phyloP scores from a whole-genome alignment of 2,888 invertebrate species.

The Lucinisca nassula region DNA sequence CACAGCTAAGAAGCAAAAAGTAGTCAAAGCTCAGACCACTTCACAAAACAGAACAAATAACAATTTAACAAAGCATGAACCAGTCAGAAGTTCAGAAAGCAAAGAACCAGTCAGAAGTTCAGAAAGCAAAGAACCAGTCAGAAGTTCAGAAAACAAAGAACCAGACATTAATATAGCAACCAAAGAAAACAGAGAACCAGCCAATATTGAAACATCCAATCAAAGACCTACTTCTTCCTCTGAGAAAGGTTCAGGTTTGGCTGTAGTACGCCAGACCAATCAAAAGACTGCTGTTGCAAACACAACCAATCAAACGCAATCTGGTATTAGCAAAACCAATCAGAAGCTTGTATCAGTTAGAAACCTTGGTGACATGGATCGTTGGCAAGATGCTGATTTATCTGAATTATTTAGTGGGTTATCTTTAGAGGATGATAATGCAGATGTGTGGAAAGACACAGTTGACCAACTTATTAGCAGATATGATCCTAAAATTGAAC shows the following conservation, averaged over 20 bases:
- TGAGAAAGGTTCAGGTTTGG: too few relatives aligned
- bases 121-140: neutral
- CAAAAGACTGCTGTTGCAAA: too few relatives aligned
- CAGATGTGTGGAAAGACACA: constrained; percentile 32
- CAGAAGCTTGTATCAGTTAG: neutral
- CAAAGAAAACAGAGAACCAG: too few relatives aligned
- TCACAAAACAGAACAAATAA: neutral
- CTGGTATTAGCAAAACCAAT: neutral
- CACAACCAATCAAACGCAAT: too few relatives aligned
- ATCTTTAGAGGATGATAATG: constrained; percentile 24
- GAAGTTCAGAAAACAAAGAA: neutral
- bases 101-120: neutral
- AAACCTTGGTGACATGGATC: neutral
- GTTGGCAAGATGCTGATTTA: constrained; percentile 41
- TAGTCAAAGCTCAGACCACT: neutral
- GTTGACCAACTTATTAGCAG: constrained; percentile 31
- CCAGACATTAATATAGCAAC: neutral
- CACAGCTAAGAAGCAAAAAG: neutral
- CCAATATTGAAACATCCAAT: neutral
- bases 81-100: neutral
- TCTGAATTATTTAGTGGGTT: constrained; percentile 32
- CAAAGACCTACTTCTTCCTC: too few relatives aligned
- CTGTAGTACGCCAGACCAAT: too few relatives aligned
- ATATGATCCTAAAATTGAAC: constrained; percentile 30
- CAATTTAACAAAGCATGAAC: too few relatives aligned